Base-by-base conservation (phyloP, 2,797 vertebrate species). In the Syngnathus rostellatus region DNA sequence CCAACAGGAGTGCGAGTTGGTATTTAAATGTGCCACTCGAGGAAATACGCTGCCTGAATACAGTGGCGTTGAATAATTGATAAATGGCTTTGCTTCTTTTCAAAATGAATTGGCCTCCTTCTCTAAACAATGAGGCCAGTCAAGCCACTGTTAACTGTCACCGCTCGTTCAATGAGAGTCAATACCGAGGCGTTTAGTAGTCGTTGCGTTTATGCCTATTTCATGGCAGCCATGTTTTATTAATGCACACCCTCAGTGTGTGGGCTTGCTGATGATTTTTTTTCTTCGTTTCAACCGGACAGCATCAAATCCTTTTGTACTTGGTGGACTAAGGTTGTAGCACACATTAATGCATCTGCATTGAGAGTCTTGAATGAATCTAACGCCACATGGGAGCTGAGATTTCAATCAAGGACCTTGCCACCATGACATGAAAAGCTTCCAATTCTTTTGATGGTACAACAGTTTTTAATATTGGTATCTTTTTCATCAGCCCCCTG, bases 1-100 rank as follows among this genome's bases (percentile, higher is more conserved):
- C 55, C 63, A 39, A 23, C 9, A 12, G 14, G 60, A 48, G 54
- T 46, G 53, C 59, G 73, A 77, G 74, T 68, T 69, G 46, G 77
- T 82, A 64, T 89, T 83, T 86, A 85, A 81, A 79, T 85, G 78
- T 83, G 80, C 55, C 75, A 77, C 74, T 74, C 80, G 75, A 85
- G 76, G 84, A 77, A 82, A 72, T 74, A 81, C 72, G 72, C 76
- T 81, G 68, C 43, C 59, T 78, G 75, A 72, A 77, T 76, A 62
- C 60, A 25, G 70, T 65, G 78, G 73, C 67, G 71, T 64, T 91
- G 77, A 90, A 91, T 90, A 88, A 90, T 91, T 89, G 86, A 91
- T 88, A 82, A 77, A 78, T 64, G 71, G 71, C 72, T 83, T 81
- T 83, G 60, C 72, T 76, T 31, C 66, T 76, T 59, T 78, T 82